These are phyloP conservation scores for Chionoecetes opilio DNA, from an alignment of 1,140 invertebrate species.

Conservation along the genomic window DNA sequence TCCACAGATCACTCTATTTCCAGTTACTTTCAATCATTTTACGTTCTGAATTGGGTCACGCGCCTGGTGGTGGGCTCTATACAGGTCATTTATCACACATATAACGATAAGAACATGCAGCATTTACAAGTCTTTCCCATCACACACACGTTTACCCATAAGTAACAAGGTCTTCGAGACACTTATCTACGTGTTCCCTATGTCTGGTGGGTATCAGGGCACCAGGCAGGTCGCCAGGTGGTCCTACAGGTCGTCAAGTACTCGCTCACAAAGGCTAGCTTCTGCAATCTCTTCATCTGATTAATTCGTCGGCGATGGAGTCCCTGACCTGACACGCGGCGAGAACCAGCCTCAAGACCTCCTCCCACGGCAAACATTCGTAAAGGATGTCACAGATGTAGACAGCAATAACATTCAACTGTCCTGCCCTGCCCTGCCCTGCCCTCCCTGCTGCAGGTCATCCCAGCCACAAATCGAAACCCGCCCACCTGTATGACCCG, in stretches of 20 bases:
- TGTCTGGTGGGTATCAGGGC: background rate
- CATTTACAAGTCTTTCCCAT: background rate
- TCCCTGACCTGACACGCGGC: background rate
- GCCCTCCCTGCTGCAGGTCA: background rate
- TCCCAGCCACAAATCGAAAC: background rate
- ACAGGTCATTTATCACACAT: background rate
- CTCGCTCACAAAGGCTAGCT: background rate
- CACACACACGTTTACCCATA: background rate
- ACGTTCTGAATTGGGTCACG: background rate
- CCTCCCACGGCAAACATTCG: background rate
- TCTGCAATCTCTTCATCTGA: background rate
- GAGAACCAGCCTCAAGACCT: background rate
- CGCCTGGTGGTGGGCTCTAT: background rate
- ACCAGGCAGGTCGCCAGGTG: background rate
- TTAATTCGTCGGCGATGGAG: background rate
- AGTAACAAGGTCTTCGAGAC: background rate
- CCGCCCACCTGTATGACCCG: background rate
- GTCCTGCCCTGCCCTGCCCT: background rate
- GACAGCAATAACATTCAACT: background rate
- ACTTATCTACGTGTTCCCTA: background rate
- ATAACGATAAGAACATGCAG: background rate
- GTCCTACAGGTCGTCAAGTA: background rate
- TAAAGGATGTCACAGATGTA: background rate
- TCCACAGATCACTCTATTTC: background rate
- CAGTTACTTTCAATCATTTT: background rate